Percentiles rank a stretch among this genome's conserved stretches.
Evolutionary conservation across 1,140 invertebrate species (phyloP).

Genomic region (Bursaphelenchus mucronatus): DNA sequence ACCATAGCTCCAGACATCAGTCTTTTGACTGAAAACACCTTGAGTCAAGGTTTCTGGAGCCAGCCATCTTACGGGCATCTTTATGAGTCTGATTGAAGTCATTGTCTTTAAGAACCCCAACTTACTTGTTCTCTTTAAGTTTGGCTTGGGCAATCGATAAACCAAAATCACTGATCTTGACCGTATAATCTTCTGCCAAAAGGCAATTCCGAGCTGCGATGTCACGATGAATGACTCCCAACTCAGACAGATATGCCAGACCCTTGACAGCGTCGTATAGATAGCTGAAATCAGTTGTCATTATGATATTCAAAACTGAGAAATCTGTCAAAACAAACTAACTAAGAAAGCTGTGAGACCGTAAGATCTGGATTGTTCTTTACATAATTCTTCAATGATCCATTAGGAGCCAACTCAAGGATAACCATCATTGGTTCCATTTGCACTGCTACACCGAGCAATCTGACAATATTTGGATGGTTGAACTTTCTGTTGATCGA

Average conservation of each 20-base stretch:
- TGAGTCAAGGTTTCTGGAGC: conserved; percentile 15
- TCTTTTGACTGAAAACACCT: conserved; percentile 9
- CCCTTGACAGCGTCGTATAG: conserved; percentile 70
- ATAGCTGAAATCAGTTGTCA: too few relatives aligned
- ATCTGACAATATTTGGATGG: conserved; percentile 17
- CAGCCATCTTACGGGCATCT: conserved; percentile 22
- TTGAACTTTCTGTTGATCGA: conserved; percentile 10
- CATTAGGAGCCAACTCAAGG: too few relatives aligned
- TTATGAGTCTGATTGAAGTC: conserved; percentile 9
- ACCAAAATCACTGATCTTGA: conserved; percentile 36
- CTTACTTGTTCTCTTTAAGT: conserved; percentile 17
- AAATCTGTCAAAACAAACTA: conserved; percentile 89
- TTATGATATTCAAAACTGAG: too few relatives aligned
- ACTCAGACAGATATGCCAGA: conserved; percentile 1
- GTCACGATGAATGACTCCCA: conserved; percentile 28
- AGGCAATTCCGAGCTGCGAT: conserved; percentile 35
- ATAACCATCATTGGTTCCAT: conserved; percentile 87
- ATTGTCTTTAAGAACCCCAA: background rate
- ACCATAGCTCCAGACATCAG: conserved; percentile 23
- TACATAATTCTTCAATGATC: conserved; percentile 62
- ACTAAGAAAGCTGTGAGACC: conserved; percentile 59
- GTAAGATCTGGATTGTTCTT: conserved; percentile 15
- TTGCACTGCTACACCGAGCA: conserved; percentile 8
- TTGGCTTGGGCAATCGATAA: conserved; percentile 26
- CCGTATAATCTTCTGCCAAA: conserved; percentile 23